Percentiles rank a stretch among this genome's conserved stretches.
These are phyloP conservation scores for Venustaconcha ellipsiformis DNA, from an alignment of 1,140 invertebrate species.

Conservation along the genomic window DNA sequence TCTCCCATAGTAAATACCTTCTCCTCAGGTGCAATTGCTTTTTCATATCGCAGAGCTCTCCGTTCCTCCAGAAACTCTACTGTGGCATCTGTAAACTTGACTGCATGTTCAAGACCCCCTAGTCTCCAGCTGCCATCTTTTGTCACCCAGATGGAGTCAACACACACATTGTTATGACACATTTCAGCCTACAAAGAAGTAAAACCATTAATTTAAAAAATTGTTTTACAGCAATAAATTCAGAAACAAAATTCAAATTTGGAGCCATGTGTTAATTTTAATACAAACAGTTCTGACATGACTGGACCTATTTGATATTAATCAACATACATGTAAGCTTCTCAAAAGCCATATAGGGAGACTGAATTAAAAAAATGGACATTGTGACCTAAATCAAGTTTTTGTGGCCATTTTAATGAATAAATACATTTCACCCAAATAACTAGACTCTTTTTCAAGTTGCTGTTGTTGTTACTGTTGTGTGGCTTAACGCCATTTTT, in stretches of 20 bases:
- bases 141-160: slow-evolving; percentile 83
- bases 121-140: slow-evolving; percentile 86
- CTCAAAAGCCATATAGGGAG: neutral
- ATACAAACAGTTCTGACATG: neutral
- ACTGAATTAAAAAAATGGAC: too few species aligned
- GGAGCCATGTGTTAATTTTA: neutral
- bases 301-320: neutral
- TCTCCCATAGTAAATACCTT: slow-evolving; percentile 58
- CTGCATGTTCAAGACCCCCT: slow-evolving; percentile 84
- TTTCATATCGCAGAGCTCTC: slow-evolving; percentile 77
- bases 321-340: neutral
- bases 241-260: too few species aligned
- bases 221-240: neutral
- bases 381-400: too few species aligned
- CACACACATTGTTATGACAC: slow-evolving; percentile 83
- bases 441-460: too few species aligned
- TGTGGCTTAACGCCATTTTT: too few species aligned
- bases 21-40: slow-evolving; percentile 80
- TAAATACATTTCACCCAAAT: too few species aligned
- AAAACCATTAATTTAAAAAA: neutral
- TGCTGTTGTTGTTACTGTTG: too few species aligned
- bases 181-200: slow-evolving; percentile 75
- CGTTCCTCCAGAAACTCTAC: slow-evolving; percentile 78
- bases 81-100: slow-evolving; percentile 77
- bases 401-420: too few species aligned